phyloP scores from a whole-genome alignment of 2,797 vertebrate species.

The Dromococcyx pavoninus region DNA sequence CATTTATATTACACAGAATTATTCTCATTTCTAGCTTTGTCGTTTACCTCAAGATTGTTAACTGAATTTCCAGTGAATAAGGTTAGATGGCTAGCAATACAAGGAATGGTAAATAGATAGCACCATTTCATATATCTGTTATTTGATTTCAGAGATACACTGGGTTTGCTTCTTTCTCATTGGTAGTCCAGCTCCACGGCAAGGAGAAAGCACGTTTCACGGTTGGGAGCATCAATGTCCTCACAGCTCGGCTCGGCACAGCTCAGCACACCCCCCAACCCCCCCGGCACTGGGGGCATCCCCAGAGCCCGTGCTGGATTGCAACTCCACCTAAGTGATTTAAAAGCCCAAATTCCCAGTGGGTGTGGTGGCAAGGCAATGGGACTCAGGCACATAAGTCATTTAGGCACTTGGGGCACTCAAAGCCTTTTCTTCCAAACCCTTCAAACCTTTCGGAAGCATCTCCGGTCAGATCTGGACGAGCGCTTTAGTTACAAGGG shows the following conservation, averaged over 20 bases:
- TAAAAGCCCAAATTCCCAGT: constrained; percentile 35
- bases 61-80: constrained; percentile 82
- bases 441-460: constrained; percentile 32
- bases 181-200: constrained; percentile 52
- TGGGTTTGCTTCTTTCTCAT: constrained; percentile 30
- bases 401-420: constrained; percentile 53
- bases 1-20: constrained; percentile 78
- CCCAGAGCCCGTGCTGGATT: neutral
- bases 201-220: constrained; percentile 52
- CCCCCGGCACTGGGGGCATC: neutral
- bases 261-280: neutral
- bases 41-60: constrained; percentile 72
- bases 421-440: neutral
- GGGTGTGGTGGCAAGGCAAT: constrained; percentile 48
- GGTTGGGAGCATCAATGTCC: neutral
- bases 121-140: constrained; percentile 88
- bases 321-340: constrained; percentile 39
- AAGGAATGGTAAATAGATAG: constrained; percentile 99
- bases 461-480: neutral
- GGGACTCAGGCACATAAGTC: constrained; percentile 44
- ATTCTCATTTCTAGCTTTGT: constrained; percentile 70
- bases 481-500: neutral
- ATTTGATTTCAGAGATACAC: constrained; percentile 40
- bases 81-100: constrained; percentile 84
- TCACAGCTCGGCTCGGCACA: neutral